phyloP scores from a whole-genome alignment of 2,888 invertebrate species.

The Netelia melanura region DNA sequence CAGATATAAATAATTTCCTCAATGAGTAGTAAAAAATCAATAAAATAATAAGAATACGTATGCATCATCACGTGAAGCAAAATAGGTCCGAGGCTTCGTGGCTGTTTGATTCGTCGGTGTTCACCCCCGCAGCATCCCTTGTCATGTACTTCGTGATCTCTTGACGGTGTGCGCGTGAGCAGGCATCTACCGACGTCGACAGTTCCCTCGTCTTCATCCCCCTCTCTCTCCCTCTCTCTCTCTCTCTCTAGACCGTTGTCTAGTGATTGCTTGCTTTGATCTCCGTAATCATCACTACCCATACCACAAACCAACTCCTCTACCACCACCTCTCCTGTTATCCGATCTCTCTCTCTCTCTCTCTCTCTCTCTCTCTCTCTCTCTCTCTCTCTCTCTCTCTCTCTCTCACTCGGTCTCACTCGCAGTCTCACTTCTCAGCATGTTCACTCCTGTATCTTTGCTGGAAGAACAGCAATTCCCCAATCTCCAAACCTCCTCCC shows the following conservation, averaged over 20 bases:
- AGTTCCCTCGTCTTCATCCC: neutral
- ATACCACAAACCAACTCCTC: conserved; percentile 65
- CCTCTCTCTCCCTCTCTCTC: neutral
- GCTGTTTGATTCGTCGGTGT: conserved; percentile 37
- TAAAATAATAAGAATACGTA: too few species aligned
- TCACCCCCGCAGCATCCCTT: conserved; percentile 5
- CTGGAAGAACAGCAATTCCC: conserved; percentile 23
- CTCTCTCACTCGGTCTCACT: conserved; percentile 29
- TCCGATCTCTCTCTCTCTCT: conserved; percentile 16
- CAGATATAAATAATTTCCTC: too few species aligned
- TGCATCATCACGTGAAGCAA: conserved; percentile 2
- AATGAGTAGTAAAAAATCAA: too few species aligned
- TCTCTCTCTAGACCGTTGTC: conserved; percentile 64
- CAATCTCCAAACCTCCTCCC: conserved; percentile 13
- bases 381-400: conserved; percentile 13
- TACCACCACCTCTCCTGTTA: conserved; percentile 35
- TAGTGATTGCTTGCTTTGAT: conserved; percentile 82
- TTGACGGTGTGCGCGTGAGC: conserved; percentile 2
- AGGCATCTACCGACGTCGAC: conserved; percentile 12
- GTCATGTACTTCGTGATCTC: neutral
- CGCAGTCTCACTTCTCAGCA: conserved; percentile 22
- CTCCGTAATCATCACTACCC: conserved; percentile 80
- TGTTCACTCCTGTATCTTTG: neutral
- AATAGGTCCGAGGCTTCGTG: conserved; percentile 35
- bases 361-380: conserved; percentile 15